A percentile compares a stretch with the other conserved stretches of the same genome.
phyloP scores from a whole-genome alignment of 2,888 invertebrate genomes.

The Zaprionus lineosus region DNA sequence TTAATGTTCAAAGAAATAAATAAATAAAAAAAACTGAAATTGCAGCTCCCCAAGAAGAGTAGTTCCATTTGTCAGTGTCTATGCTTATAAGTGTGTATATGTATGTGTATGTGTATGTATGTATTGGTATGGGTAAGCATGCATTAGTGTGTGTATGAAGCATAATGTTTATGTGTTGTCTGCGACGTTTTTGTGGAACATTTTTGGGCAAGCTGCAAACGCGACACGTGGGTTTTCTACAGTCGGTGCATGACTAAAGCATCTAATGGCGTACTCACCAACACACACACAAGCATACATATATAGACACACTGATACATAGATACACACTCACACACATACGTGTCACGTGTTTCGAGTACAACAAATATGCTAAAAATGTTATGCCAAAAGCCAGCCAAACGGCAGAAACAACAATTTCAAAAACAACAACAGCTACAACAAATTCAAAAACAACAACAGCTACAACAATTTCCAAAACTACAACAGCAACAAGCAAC shows the following conservation, averaged over 20 bases:
- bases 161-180: conserved; percentile 34
- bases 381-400: conserved; percentile 68
- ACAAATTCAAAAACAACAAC: too few relatives aligned
- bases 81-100: conserved; percentile 6
- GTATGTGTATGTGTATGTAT: conserved; percentile 1
- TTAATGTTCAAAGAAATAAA: conserved; percentile 37
- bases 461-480: too few relatives aligned
- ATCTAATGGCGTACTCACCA: conserved; percentile 63
- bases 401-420: conserved; percentile 25
- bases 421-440: conserved; percentile 5
- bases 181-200: conserved; percentile 57
- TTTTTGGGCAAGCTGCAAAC: conserved; percentile 55
- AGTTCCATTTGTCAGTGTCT: conserved; percentile 1
- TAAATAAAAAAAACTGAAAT: conserved; percentile 45
- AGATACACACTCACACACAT: conserved; percentile 22
- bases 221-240: conserved; percentile 68
- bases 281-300: conserved; percentile 24
- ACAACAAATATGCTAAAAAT: conserved; percentile 76
- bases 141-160: too few relatives aligned
- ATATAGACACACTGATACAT: too few relatives aligned
- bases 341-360: conserved; percentile 71
- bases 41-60: conserved; percentile 24
- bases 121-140: too few relatives aligned
- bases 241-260: conserved; percentile 64
- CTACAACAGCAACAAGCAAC: too few relatives aligned